phyloP scores from a whole-genome alignment of 2,888 invertebrate genomes.

The Trichopoda pennipes region DNA sequence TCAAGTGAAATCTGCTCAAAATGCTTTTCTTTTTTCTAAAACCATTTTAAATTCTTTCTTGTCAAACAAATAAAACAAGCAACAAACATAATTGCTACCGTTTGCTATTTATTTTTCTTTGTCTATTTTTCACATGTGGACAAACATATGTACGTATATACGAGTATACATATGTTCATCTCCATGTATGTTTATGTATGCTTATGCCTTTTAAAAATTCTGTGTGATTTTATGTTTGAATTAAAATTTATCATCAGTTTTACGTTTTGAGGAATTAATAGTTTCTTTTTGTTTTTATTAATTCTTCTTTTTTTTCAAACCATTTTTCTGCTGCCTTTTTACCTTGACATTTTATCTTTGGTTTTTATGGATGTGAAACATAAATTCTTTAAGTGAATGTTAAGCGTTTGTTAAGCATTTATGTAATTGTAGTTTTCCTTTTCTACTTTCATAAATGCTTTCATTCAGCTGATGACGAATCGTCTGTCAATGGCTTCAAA shows the following conservation, averaged over 20 bases:
- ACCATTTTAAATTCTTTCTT: conserved; percentile 42
- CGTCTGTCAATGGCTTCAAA: conserved; percentile 33
- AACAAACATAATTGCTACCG: conserved; percentile 65
- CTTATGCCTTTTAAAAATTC: background rate
- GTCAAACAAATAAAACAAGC: conserved; percentile 44
- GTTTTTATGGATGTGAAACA: conserved; percentile 48
- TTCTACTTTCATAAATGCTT: conserved; percentile 50
- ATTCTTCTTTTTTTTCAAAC: conserved; percentile 18
- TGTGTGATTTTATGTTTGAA: conserved; percentile 17
- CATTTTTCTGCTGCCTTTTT: conserved; percentile 7
- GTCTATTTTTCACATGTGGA: conserved; percentile 31
- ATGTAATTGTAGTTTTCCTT: conserved; percentile 49
- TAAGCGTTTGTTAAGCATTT: conserved; percentile 36
- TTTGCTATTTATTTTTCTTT: conserved; percentile 52
- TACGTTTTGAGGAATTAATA: background rate
- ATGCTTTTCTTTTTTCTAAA: conserved; percentile 35
- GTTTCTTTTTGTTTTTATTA: conserved; percentile 12
- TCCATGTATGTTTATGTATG: background rate
- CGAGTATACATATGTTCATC: no score
- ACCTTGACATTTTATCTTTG: conserved; percentile 34
- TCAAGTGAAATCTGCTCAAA: conserved; percentile 60
- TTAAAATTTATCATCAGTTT: conserved; percentile 55
- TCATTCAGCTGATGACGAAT: conserved; percentile 61
- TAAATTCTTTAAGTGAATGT: conserved; percentile 10
- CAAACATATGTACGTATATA: background rate